phyloP scores from a whole-genome alignment of 2,113 vertebrate genomes.

The Microcebus griseorufus region DNA sequence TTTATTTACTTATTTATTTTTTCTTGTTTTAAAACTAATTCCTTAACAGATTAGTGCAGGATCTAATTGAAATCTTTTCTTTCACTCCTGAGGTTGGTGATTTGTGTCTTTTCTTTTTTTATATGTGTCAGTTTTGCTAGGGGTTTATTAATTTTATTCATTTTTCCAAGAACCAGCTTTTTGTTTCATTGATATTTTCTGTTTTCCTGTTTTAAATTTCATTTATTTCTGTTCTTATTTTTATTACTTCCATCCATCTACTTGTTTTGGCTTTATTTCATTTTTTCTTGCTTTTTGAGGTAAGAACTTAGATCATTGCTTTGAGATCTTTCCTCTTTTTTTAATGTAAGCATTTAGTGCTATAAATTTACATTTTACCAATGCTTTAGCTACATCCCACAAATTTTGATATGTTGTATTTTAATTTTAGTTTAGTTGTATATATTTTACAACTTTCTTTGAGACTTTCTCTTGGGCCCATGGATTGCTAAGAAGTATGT shows the following conservation, averaged over 20 bases:
- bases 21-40: too few species aligned
- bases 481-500: neutral
- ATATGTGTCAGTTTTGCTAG: constrained; percentile 12
- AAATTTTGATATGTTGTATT: neutral
- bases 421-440: constrained; percentile 24
- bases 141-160: neutral
- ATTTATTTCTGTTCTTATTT: neutral
- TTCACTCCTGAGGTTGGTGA: neutral
- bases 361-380: constrained; percentile 32
- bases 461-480: neutral
- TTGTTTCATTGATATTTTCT: constrained; percentile 21
- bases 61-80: neutral
- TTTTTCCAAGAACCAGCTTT: neutral
- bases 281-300: neutral
- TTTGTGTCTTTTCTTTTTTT: neutral
- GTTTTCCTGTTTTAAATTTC: neutral
- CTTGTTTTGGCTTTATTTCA: constrained; percentile 5
- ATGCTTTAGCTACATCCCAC: neutral
- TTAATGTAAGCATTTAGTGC: neutral
- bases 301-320: neutral
- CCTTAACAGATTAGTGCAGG: too few species aligned
- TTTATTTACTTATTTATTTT: too few species aligned
- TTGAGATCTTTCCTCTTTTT: neutral
- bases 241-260: neutral
- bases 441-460: constrained; percentile 6